Evolutionary conservation across 2,797 vertebrate species (phyloP).

Genomic region (Coluber constrictor): DNA sequence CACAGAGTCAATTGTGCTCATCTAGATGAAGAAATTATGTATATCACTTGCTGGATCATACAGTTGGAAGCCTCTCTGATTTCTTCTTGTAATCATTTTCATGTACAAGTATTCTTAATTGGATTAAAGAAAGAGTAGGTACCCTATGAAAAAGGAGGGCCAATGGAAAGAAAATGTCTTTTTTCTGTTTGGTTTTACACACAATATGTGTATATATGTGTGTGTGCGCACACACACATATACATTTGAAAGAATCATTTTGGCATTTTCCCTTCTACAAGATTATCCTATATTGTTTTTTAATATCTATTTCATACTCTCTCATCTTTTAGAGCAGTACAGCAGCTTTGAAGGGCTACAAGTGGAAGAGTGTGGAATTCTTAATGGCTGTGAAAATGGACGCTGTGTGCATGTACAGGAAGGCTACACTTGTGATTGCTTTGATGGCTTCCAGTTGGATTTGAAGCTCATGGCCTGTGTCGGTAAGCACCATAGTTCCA

Average conservation of each 20-base stretch:
- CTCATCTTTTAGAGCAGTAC: conserved; percentile 69
- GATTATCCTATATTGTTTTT: background rate
- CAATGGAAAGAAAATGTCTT: background rate
- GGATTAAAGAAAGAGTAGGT: background rate
- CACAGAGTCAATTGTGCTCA: background rate
- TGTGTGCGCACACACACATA: background rate
- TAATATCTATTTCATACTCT: background rate
- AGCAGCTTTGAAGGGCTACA: conserved; percentile 82
- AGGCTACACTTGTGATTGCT: conserved; percentile 96
- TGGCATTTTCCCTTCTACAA: background rate
- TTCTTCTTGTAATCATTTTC: background rate
- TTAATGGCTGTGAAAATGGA: conserved; percentile 91
- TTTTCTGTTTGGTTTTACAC: no score
- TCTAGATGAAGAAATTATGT: background rate
- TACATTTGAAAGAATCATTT: background rate
- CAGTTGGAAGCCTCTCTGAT: background rate
- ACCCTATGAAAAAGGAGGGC: background rate
- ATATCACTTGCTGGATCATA: background rate
- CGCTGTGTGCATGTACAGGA: conserved; percentile 89
- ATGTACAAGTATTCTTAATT: background rate
- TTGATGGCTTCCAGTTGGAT: conserved; percentile 89
- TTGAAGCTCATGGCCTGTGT: conserved; percentile 86
- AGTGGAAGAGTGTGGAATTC: conserved; percentile 89
- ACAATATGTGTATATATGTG: no score
- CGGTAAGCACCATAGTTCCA: conserved; percentile 67